Evolutionary conservation across 2,888 invertebrate genomes (phyloP), one percentile per base, ranked within the genome.

Genomic region (Amphiduros pacificus): DNA sequence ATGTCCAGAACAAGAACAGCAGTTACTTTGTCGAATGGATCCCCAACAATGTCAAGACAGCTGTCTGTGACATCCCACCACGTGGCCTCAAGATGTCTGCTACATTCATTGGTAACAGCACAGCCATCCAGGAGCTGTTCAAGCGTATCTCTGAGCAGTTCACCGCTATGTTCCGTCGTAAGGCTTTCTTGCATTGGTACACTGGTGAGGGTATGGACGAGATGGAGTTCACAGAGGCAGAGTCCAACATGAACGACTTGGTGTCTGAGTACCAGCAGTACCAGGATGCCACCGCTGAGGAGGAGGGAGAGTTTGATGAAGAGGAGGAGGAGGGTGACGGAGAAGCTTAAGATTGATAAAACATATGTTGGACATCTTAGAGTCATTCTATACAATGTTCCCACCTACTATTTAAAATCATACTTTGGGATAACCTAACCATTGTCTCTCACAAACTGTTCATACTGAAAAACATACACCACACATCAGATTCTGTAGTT

Each of bases 231-330:
- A 55, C 55, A 4, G 55, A 55, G 41, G 55, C 55, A 17, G 55
- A 55, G 55, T 40, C 40, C 55, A 55, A 55, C 55, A 55, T 55
- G 55, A 55, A 55, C 41, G 57, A 57, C 31, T 22, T 57, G 28
- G 57, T 57, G 22, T 57, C 57, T 29, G 57, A 57, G 24, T 57
- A 57, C 57, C 57, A 57, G 48, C 57, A 57, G 48, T 57, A 57
- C 57, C 57, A 57, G 31, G 57, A 57, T 48, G 57, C 57, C 57
- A 57, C 57, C 4, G 57, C 57, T 29, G 48, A 49, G 49, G 49
- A 57, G 44, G 57, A 57, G 48, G 57, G 57, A 1, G 57, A 57
- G 31, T 57, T 57, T 24, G 48, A 57, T 44, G 57, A 57, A 29
- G 57, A 57, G 57, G 57, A 57, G 57, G 57, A 17, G 5, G 57